phyloP scores from a whole-genome alignment of 2,888 invertebrate genomes.

The Eupeodes luniger region DNA sequence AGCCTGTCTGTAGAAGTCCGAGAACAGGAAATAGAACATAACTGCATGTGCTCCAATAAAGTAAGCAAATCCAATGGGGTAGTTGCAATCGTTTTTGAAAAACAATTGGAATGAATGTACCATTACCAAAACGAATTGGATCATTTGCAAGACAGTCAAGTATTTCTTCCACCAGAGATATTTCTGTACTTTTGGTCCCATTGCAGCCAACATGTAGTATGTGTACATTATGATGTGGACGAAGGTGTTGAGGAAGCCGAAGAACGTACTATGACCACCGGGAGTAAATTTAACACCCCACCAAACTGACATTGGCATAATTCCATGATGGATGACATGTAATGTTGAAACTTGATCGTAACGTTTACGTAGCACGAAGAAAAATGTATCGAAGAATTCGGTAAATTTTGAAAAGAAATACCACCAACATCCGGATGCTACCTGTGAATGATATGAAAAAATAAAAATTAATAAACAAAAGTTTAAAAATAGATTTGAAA shows the following conservation, averaged over 20 bases:
- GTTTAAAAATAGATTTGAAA: neutral
- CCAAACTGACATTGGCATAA: constrained; percentile 98
- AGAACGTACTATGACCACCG: constrained; percentile 97
- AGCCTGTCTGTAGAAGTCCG: constrained; percentile 94
- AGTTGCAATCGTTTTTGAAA: constrained; percentile 93
- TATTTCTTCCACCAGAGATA: constrained; percentile 99
- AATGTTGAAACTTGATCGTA: constrained; percentile 95
- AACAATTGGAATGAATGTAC: constrained; percentile 95
- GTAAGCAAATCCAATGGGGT: constrained; percentile 94
- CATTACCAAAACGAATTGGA: constrained; percentile 95
- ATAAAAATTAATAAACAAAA: constrained; percentile 11
- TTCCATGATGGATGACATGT: constrained; percentile 97
- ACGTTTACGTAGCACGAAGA: constrained; percentile 97
- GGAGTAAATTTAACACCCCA: constrained; percentile 95
- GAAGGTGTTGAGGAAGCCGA: constrained; percentile 96
- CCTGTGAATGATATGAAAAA: constrained; percentile 85
- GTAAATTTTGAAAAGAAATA: constrained; percentile 97
- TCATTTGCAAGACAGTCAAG: constrained; percentile 95
- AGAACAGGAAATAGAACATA: constrained; percentile 96
- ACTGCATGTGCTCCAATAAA: constrained; percentile 96
- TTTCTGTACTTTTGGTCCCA: constrained; percentile 93
- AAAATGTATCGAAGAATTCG: constrained; percentile 96
- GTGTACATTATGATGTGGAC: constrained; percentile 98
- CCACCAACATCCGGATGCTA: constrained; percentile 95
- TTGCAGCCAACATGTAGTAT: constrained; percentile 94